Conservation (phyloP, 2,797 vertebrate genomes). For the Hoplostethus mediterraneus region DNA sequence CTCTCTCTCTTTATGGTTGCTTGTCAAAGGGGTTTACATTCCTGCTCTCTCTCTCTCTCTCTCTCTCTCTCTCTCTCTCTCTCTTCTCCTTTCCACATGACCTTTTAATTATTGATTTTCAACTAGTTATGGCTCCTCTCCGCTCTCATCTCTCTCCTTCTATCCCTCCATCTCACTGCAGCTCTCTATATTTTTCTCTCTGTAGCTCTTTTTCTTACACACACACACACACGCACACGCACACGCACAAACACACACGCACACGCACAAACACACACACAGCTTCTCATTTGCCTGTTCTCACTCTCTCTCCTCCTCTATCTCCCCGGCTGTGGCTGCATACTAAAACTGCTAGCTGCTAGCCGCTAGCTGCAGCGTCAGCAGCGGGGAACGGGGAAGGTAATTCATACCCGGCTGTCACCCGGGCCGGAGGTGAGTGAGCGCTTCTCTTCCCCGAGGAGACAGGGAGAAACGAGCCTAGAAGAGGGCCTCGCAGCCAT, state of each 20-base stretch:
- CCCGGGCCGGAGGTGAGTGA: conserved; percentile 68
- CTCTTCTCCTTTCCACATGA: conserved; percentile 45
- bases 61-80: conserved; percentile 1
- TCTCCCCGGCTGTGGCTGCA: conserved; percentile 47
- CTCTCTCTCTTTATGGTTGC: not conserved
- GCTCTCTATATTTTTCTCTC: conserved; percentile 21
- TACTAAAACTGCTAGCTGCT: conserved; percentile 66
- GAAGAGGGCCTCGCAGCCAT: conserved; percentile 59
- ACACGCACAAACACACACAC: conserved; percentile 2
- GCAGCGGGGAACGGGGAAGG: conserved; percentile 57
- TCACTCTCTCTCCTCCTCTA: conserved; percentile 11
- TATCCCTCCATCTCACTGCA: conserved; percentile 21
- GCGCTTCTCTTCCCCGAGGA: conserved; percentile 59
- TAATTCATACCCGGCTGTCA: conserved; percentile 80
- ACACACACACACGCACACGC: conserved; percentile 12
- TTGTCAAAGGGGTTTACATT: conserved; percentile 11
- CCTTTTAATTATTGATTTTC: conserved; percentile 83
- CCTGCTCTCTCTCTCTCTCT: not conserved
- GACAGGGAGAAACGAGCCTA: conserved; percentile 67
- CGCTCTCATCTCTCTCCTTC: conserved; percentile 27
- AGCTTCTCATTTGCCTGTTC: not conserved
- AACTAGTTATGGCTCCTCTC: conserved; percentile 48
- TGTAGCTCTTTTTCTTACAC: conserved; percentile 21
- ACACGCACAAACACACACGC: conserved; percentile 14
- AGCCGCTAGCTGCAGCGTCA: conserved; percentile 76